These are phyloP conservation scores for Patiria pectinifera DNA, from an alignment of 53 echinoderm and acorn worm genomes.

Conservation along the genomic window DNA sequence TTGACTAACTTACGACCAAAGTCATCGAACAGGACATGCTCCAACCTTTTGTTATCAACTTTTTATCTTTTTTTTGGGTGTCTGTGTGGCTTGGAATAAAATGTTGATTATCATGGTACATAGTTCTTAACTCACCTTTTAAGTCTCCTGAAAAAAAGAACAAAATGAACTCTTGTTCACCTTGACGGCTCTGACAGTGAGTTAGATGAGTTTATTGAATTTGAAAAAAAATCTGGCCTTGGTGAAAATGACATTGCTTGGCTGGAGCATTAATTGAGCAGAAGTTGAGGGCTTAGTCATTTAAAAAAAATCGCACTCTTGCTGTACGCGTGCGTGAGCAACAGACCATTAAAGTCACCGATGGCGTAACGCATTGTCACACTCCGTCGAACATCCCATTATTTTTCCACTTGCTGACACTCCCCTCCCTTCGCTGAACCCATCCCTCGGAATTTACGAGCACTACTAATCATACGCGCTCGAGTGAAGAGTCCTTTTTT, in stretches of 20 bases:
- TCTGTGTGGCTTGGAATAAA: neutral
- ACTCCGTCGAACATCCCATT: conserved; percentile 33
- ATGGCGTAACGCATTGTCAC: neutral
- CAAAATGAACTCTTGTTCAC: neutral
- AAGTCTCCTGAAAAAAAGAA: neutral
- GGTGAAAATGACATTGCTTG: neutral
- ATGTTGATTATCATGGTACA: neutral
- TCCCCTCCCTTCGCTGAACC: neutral
- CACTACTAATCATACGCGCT: neutral
- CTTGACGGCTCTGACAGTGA: neutral
- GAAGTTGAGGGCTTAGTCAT: conserved; percentile 57
- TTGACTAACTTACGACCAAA: neutral
- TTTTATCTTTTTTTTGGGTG: neutral
- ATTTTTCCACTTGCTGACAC: conserved; percentile 7
- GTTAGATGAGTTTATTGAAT: neutral
- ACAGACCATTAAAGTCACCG: conserved; percentile 32
- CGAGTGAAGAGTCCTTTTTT: neutral
- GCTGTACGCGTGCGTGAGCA: neutral
- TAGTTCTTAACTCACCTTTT: neutral
- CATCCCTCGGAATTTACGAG: neutral
- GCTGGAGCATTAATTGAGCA: conserved; percentile 40
- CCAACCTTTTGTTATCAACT: neutral
- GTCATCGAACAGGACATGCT: neutral
- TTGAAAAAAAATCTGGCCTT: neutral
- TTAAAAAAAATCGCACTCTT: neutral